Percentiles rank a stretch among this genome's conserved stretches.
Evolutionary conservation across 2,797 vertebrate species (phyloP).

Genomic region (Coendou prehensilis): DNA sequence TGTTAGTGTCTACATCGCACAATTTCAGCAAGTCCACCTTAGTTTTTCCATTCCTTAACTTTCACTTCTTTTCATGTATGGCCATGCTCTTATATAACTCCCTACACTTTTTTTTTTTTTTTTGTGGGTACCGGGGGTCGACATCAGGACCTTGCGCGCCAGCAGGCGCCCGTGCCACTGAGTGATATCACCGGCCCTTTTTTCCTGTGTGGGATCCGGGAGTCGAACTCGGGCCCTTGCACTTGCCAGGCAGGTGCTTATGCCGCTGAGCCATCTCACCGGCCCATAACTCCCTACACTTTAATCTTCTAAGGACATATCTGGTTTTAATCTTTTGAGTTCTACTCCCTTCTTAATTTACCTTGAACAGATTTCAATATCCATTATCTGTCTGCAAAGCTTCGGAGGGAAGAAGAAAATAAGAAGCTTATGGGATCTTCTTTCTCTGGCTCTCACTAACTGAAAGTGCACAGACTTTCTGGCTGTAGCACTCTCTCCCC

Average conservation of each 20-base stretch:
- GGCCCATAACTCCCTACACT: neutral
- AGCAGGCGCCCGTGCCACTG: too few relatives aligned
- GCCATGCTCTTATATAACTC: neutral
- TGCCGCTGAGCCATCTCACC: too few relatives aligned
- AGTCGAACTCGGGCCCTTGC: too few relatives aligned
- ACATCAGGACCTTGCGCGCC: too few relatives aligned
- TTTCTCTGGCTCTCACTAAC: slow-evolving; percentile 46
- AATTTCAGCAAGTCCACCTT: neutral
- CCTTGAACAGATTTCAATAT: neutral
- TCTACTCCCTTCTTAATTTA: slow-evolving; percentile 51
- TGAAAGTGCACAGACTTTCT: slow-evolving; percentile 50
- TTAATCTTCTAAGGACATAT: neutral
- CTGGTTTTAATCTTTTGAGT: slow-evolving; percentile 19
- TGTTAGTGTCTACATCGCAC: neutral
- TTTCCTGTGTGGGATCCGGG: too few relatives aligned
- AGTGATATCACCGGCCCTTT: too few relatives aligned
- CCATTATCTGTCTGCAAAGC: slow-evolving; percentile 32
- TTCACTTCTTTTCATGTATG: neutral
- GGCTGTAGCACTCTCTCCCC: neutral
- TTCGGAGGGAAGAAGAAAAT: slow-evolving; percentile 36
- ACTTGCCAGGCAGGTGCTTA: too few relatives aligned
- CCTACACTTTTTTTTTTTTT: neutral
- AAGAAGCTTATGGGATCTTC: slow-evolving; percentile 32
- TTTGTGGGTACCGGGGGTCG: too few relatives aligned
- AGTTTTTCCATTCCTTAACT: slow-evolving; percentile 40